Evolutionary conservation across 2,797 vertebrate species (phyloP), one percentile per base, ranked within the genome.

Genomic region (Geotrypetes seraphini): DNA sequence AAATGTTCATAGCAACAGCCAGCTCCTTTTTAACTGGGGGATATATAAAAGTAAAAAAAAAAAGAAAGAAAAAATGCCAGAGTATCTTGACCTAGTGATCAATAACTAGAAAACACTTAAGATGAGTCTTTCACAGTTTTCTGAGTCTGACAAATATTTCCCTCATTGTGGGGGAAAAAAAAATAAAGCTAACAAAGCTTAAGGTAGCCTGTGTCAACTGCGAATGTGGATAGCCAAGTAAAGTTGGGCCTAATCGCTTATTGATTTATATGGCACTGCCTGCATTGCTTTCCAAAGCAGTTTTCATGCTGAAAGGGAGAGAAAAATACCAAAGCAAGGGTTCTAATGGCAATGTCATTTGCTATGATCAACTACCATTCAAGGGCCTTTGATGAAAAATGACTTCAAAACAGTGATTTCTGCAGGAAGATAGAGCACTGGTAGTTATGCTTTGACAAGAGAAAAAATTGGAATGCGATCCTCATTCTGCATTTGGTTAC

Each of bases 291-390:
- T 46, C 22, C 42, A 57, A 52, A 55, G 32, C 12, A 45, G 19
- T 47, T 66, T 47, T 47, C 64, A 43, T 19, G 38, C 10, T 30
- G 17, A 39, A 28, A 44, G 36, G 11, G 24, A 46, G 64, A 62
- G 46, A 63, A 66, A 68, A 69, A 55, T 57, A 51, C 7, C 15
- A 18, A 56, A 57, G 12, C 30, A 55, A 51, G 47, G 32, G 26
- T 51, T 43, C 47, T 67, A 66, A 66, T 56, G 50, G 36, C 32
- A 58, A 45, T 72, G 46, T 49, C 40, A 58, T 74, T 75, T 77
- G 43, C 7, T 8, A 19, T 70, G 59, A 65, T 75, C 56, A 63
- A 44, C 50, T 53, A 54, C 48, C 13, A 50, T 45, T 66, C 52
- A 58, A 18, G 46, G 1, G 3, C 24, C 48, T 53, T 53, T 47